phyloP scores from a whole-genome alignment of 2,888 invertebrate species.

The Arge pagana region DNA sequence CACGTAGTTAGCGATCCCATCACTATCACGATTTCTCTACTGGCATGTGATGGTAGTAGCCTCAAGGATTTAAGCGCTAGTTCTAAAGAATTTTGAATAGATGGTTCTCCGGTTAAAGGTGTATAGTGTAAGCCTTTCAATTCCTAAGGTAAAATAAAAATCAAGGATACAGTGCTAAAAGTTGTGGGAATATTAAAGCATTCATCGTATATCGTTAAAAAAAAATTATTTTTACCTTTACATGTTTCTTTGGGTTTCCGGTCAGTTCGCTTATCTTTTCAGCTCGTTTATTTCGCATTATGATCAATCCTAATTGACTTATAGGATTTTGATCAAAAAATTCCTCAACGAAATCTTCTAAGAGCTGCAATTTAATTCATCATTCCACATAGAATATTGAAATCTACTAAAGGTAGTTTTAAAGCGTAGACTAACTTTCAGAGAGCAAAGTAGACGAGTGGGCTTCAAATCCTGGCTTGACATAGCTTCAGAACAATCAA shows the following conservation, averaged over 20 bases:
- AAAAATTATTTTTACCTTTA: conserved; percentile 61
- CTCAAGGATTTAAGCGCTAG: conserved; percentile 82
- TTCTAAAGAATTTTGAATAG: conserved; percentile 93
- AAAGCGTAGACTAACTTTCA: conserved; percentile 68
- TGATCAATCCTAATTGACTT: conserved; percentile 92
- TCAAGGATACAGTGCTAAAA: conserved; percentile 11
- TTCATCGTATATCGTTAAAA: neutral
- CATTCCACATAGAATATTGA: neutral
- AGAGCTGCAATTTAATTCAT: conserved; percentile 65
- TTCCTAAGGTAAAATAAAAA: conserved; percentile 39
- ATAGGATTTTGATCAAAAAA: conserved; percentile 99
- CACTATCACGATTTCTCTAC: conserved; percentile 89
- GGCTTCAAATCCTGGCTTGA: conserved; percentile 94
- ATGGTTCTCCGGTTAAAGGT: conserved; percentile 87
- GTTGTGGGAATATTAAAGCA: neutral
- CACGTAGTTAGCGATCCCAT: conserved; percentile 95
- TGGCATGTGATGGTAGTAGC: conserved; percentile 91
- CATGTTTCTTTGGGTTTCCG: conserved; percentile 81
- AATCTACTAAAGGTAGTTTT: neutral
- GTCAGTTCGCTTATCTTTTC: conserved; percentile 91
- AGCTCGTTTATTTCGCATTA: conserved; percentile 90
- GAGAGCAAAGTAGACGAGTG: conserved; percentile 81
- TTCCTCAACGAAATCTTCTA: conserved; percentile 93
- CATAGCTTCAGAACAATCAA: conserved; percentile 96
- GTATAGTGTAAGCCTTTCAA: conserved; percentile 65